Evolutionary conservation across 1,140 invertebrate genomes (phyloP), one percentile per base, ranked within the genome.

Genomic region (Pollicipes pollicipes): DNA sequence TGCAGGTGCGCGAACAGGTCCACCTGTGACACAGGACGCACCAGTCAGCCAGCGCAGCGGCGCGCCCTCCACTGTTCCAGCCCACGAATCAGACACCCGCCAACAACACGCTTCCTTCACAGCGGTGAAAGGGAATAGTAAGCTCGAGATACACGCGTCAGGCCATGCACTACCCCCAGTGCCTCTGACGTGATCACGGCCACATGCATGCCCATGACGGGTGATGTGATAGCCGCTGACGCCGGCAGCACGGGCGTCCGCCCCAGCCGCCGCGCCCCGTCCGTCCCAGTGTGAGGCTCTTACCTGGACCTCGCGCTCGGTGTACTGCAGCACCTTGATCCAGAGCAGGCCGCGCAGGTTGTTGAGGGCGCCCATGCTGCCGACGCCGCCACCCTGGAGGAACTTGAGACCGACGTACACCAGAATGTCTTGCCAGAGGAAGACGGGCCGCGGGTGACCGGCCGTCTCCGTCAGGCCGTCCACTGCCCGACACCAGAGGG

Each of bases 311-410:
- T 94, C 90, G 72, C 91, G 84, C 6, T 92, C 95, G 3, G 95
- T 97, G 77, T 93, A 97, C 78, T 98, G 95, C 75, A 96, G 91
- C 68, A 98, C 90, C 74, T 85, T 84, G 76, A 97, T 96, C 95
- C 95, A 98, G 8, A 98, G 80, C 78, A 94, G 93, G 2, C 88
- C 88, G 66, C 95, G 83, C 1, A 96, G 75, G 80, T 95, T 97
- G 78, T 95, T 97, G 17, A 98, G 81, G 66, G 97, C 81, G 28
- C 95, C 95, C 88, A 91, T 91, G n/a, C 87, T 84, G 26, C 92
- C 92, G 24, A 89, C 90, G 68, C 90, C 90, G 31, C 90, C 91
- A 2, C 93, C 95, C 85, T 96, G 93, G 1, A 97, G 83, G 79
- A 97, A 96, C 79, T 94, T 93, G 73, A 98, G 86, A 1, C 79